phyloP scores from a whole-genome alignment of 2,113 vertebrate species.

The Procavia capensis region DNA sequence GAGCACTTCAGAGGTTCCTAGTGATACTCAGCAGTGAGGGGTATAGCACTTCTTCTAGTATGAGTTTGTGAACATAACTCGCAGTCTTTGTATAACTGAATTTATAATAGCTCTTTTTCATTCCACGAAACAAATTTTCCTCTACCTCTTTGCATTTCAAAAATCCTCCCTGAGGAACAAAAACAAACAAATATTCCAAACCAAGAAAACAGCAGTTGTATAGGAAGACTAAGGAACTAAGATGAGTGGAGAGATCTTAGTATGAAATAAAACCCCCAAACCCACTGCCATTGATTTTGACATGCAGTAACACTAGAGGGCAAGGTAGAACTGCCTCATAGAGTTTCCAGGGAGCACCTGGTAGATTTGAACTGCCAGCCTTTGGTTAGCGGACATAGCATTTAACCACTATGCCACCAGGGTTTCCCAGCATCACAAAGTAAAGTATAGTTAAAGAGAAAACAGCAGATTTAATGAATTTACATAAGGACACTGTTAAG shows the following conservation, averaged over 20 bases:
- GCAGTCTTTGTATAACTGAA: too few relatives aligned
- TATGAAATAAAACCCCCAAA: neutral
- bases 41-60: too few relatives aligned
- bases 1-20: too few relatives aligned
- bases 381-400: too few relatives aligned
- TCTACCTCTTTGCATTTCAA: slow-evolving; percentile 42
- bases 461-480: slow-evolving; percentile 18
- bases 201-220: neutral
- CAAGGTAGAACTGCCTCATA: too few relatives aligned
- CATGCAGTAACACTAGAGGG: too few relatives aligned
- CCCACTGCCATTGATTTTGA: too few relatives aligned
- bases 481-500: neutral
- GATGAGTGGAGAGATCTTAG: neutral
- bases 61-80: too few relatives aligned
- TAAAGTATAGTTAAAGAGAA: slow-evolving; percentile 16
- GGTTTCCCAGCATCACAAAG: neutral
- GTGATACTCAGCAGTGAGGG: too few relatives aligned
- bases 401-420: too few relatives aligned
- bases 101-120: neutral
- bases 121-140: neutral
- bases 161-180: neutral
- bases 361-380: too few relatives aligned
- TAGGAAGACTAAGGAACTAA: neutral
- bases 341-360: too few relatives aligned
- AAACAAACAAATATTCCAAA: neutral